Conservation (phyloP, 1,140 invertebrate species). For the Neuroterus valhalla region DNA sequence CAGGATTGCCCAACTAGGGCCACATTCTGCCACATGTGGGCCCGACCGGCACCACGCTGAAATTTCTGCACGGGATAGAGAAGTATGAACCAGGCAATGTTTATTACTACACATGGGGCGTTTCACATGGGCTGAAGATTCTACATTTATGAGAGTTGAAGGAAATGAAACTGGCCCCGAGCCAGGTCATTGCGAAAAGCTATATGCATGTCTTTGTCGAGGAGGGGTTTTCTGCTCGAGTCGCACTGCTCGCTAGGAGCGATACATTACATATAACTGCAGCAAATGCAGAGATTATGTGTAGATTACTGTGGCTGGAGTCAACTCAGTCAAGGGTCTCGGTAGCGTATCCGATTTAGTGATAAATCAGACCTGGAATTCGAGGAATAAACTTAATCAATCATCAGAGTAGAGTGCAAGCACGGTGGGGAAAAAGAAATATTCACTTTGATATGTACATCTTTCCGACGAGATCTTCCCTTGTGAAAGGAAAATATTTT, state of each 20-base stretch:
- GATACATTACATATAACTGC: conserved; percentile 18
- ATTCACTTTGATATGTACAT: no score
- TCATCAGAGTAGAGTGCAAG: not conserved
- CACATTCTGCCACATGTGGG: no score
- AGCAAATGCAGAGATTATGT: conserved; percentile 10
- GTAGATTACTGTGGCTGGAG: not conserved
- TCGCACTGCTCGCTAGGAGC: conserved; percentile 4
- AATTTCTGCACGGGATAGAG: no score
- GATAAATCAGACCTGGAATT: not conserved
- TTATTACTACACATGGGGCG: conserved; percentile 17
- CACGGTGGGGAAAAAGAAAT: no score
- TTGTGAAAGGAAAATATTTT: no score
- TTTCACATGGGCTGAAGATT: conserved; percentile 17
- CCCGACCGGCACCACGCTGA: no score
- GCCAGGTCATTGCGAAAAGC: conserved; percentile 44
- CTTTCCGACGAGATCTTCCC: no score
- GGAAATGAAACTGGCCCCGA: conserved; percentile 29
- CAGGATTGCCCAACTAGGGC: not conserved
- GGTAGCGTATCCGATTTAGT: not conserved
- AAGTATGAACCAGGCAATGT: not conserved
- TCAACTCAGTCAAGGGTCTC: conserved; percentile 11
- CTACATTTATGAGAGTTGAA: conserved; percentile 7
- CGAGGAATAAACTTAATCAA: not conserved
- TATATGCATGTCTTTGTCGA: conserved; percentile 10
- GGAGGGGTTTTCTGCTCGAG: not conserved